Percentiles rank a stretch among this genome's conserved stretches.
Evolutionary conservation across 2,797 vertebrate species (phyloP).

Genomic region (Pterois miles): DNA sequence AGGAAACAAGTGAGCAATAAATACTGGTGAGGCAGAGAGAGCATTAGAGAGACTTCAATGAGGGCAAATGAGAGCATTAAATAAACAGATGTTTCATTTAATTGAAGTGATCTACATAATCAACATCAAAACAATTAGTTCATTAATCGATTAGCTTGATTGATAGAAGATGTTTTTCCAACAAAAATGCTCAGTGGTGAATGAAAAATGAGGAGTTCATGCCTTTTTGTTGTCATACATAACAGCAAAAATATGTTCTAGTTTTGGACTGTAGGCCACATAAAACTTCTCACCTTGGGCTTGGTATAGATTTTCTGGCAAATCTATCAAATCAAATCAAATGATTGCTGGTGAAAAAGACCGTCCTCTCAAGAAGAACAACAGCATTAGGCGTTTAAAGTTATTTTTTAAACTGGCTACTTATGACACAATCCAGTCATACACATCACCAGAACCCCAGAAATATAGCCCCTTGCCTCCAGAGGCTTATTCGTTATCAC

Average conservation of each 20-base stretch:
- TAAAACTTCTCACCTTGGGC: neutral
- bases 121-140: neutral
- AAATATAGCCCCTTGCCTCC: no score
- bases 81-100: neutral
- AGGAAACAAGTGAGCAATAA: conserved; percentile 11
- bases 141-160: neutral
- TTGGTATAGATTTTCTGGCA: neutral
- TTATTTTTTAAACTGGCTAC: no score
- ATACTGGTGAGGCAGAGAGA: no score
- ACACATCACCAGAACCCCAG: no score
- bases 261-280: neutral
- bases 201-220: neutral
- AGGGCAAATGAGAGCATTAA: neutral
- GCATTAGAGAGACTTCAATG: neutral
- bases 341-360: neutral
- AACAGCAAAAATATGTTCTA: no score
- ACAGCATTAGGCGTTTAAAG: no score
- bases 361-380: neutral
- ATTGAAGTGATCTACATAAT: neutral
- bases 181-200: neutral
- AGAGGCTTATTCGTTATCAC: no score
- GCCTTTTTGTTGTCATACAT: neutral
- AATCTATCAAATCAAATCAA: no score
- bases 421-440: no score
- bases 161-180: neutral